Percentiles rank a stretch among this genome's conserved stretches.
Evolutionary conservation across 2,113 vertebrate species (phyloP).

Genomic region (Noctilio leporinus): DNA sequence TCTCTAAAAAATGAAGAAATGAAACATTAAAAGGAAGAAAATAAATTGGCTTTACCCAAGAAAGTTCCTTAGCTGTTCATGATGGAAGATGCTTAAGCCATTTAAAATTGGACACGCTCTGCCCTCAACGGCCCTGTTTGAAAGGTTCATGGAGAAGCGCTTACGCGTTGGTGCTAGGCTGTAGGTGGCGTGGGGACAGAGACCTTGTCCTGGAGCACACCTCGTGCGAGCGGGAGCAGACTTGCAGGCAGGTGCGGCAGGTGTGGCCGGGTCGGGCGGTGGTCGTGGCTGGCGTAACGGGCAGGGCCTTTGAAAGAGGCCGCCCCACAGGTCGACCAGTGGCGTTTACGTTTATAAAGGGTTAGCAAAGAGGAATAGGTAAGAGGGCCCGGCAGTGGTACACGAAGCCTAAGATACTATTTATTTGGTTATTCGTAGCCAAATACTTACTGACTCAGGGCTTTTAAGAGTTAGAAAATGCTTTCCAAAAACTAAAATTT

Average conservation of each 20-base stretch:
- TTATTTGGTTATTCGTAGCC: neutral
- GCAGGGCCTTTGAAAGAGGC: no score
- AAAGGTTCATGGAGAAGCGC: neutral
- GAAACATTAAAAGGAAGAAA: no score
- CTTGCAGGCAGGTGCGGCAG: accelerated
- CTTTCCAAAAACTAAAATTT: neutral
- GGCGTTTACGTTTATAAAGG: neutral
- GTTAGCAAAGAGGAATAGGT: neutral
- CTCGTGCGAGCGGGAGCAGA: neutral
- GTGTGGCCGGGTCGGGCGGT: neutral
- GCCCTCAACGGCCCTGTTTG: neutral
- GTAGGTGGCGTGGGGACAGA: neutral
- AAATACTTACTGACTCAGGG: neutral
- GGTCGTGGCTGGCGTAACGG: accelerated
- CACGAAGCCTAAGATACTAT: neutral
- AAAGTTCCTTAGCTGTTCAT: neutral
- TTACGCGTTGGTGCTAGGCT: neutral
- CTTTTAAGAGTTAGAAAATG: neutral
- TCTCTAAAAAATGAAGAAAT: no score
- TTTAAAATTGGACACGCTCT: neutral
- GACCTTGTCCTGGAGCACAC: neutral
- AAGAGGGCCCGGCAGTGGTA: neutral
- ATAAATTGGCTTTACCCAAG: neutral
- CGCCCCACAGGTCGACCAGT: neutral
- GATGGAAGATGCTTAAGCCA: neutral